A percentile compares a stretch with the other conserved stretches of the same genome.
Evolutionary conservation across 2,797 vertebrate species (phyloP).

Genomic region (Pachyuromys duprasi): DNA sequence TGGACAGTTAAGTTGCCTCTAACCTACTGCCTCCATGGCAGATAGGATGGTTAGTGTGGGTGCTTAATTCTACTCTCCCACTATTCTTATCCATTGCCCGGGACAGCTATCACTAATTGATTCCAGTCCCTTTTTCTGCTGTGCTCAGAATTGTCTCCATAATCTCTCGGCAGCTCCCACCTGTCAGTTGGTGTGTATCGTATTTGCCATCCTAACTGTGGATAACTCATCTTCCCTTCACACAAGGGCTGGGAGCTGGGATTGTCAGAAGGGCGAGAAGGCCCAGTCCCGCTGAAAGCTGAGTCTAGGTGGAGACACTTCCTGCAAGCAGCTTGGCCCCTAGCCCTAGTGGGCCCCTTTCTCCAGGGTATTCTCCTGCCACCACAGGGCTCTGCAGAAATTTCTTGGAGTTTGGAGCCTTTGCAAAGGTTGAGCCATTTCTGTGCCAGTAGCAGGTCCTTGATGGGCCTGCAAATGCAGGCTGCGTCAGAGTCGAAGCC

Average conservation of each 20-base stretch:
- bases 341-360: not conserved
- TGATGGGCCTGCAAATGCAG: not conserved
- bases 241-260: not conserved
- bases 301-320: not conserved
- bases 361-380: not conserved
- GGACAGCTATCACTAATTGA: constrained; percentile 17
- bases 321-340: not conserved
- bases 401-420: not conserved
- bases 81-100: not conserved
- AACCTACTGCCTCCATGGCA: not conserved
- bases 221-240: not conserved
- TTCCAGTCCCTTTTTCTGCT: not conserved
- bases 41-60: not conserved
- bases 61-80: not conserved
- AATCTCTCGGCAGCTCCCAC: not conserved
- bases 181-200: not conserved
- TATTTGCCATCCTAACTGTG: constrained; percentile 72
- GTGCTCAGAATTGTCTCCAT: not conserved
- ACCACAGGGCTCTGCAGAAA: not conserved
- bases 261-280: not conserved
- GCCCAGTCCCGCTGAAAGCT: not conserved
- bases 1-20: constrained; percentile 11
- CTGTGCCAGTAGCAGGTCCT: not conserved
- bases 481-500: not conserved
- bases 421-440: not conserved